Conservation (phyloP, 92 coral and sea anemone genomes). For the Actinernus sp. region DNA sequence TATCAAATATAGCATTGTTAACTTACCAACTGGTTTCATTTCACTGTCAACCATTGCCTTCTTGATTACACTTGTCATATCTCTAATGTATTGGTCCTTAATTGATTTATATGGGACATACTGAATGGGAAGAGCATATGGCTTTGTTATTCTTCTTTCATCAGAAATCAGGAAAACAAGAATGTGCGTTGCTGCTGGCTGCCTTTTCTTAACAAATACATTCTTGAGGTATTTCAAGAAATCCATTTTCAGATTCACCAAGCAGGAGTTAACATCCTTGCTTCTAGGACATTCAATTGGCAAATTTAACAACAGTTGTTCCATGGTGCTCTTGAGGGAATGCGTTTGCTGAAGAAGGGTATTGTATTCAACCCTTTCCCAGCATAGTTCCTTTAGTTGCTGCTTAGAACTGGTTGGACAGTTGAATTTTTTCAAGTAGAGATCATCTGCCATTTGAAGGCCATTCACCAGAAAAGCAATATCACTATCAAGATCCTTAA, state of each 20-base stretch:
- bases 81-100: conserved; percentile 53
- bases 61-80: conserved; percentile 28
- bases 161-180: conserved; percentile 39
- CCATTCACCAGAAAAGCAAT: conserved; percentile 27
- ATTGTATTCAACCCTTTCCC: conserved; percentile 50
- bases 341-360: conserved; percentile 45
- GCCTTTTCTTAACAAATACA: conserved; percentile 24
- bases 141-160: conserved; percentile 41
- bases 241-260: background rate
- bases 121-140: conserved; percentile 43
- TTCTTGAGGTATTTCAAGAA: conserved; percentile 6
- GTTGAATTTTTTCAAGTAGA: conserved; percentile 25
- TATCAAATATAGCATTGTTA: too few relatives aligned
- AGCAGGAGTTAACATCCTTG: background rate
- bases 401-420: conserved; percentile 23
- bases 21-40: conserved; percentile 55
- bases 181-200: too few relatives aligned
- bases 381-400: conserved; percentile 15
- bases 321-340: conserved; percentile 4
- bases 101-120: too few relatives aligned
- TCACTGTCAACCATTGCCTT: too few relatives aligned
- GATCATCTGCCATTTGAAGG: conserved; percentile 5
- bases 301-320: conserved; percentile 8
- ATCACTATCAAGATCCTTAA: conserved; percentile 5
- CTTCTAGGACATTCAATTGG: conserved; percentile 9